Evolutionary conservation across 2,113 vertebrate genomes (phyloP).

Genomic region (Phyllostomus hastatus): DNA sequence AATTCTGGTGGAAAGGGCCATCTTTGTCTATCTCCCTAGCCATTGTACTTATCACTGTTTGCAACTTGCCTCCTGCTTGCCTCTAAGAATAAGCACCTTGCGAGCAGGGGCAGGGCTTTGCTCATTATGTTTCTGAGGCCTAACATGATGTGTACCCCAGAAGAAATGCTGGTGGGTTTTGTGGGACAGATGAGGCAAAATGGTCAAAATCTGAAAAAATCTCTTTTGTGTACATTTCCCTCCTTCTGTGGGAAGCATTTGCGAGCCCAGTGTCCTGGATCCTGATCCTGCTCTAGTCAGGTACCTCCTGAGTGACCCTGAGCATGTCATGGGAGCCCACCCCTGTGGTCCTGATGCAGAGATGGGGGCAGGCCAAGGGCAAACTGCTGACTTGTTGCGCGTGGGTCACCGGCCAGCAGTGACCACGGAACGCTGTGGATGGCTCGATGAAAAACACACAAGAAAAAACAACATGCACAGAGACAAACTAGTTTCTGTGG

Average conservation of each 20-base stretch:
- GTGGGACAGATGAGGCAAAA: not conserved
- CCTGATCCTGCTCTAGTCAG: not conserved
- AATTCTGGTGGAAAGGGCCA: not conserved
- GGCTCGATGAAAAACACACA: no score
- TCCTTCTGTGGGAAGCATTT: not conserved
- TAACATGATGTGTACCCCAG: rapidly evolving
- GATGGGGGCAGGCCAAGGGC: not conserved
- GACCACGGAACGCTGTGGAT: no score
- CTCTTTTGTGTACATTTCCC: not conserved
- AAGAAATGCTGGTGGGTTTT: not conserved
- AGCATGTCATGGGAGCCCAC: not conserved
- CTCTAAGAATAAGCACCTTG: not conserved
- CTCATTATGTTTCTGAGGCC: not conserved
- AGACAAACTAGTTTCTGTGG: no score
- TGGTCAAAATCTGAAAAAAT: not conserved
- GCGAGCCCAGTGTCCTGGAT: not conserved
- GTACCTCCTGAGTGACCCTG: not conserved
- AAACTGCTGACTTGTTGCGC: no score
- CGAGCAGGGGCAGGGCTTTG: not conserved
- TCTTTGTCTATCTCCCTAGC: rapidly evolving
- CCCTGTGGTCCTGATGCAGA: not conserved
- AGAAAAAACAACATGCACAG: no score
- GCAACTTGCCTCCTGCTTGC: not conserved
- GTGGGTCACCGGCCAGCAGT: no score
- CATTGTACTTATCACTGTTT: not conserved